Evolutionary conservation across 2,797 vertebrate species (phyloP).

Genomic region (Argyrosomus regius): DNA sequence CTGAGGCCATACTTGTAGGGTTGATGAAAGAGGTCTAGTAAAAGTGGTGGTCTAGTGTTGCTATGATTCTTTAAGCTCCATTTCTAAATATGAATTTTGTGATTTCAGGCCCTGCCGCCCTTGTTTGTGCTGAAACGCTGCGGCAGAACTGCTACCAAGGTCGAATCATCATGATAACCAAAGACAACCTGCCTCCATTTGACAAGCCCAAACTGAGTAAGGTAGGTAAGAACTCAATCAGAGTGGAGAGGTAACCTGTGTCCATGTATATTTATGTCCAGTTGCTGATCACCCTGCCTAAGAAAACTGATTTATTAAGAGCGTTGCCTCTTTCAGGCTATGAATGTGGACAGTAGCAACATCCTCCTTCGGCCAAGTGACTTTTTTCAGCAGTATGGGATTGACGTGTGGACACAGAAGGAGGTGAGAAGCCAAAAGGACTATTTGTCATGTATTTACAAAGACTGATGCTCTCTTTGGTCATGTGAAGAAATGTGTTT

Average conservation of each 20-base stretch:
- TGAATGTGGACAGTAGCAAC: conserved; percentile 82
- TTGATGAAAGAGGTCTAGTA: background rate
- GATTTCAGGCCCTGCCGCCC: conserved; percentile 87
- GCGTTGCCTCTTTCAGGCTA: conserved; percentile 63
- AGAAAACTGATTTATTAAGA: too few species aligned
- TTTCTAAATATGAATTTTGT: conserved; percentile 2
- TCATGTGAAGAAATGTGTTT: background rate
- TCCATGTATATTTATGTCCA: background rate
- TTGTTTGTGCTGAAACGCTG: conserved; percentile 91
- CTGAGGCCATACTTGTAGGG: background rate
- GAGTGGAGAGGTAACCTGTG: background rate
- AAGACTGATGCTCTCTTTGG: background rate
- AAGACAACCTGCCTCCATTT: conserved; percentile 86
- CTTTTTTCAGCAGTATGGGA: conserved; percentile 83
- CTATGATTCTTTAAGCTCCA: background rate
- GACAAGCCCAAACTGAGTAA: conserved; percentile 93
- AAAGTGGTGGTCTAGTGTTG: background rate
- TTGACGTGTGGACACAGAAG: conserved; percentile 88
- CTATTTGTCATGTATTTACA: background rate
- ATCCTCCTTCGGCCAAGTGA: conserved; percentile 86
- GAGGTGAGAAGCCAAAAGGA: conserved; percentile 79
- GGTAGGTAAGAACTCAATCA: conserved; percentile 86
- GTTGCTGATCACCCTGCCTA: too few species aligned
- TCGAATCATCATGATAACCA: conserved; percentile 89
- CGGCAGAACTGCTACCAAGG: conserved; percentile 90